Conservation (phyloP, 2,888 invertebrate species). For the Tholera decimalis region DNA sequence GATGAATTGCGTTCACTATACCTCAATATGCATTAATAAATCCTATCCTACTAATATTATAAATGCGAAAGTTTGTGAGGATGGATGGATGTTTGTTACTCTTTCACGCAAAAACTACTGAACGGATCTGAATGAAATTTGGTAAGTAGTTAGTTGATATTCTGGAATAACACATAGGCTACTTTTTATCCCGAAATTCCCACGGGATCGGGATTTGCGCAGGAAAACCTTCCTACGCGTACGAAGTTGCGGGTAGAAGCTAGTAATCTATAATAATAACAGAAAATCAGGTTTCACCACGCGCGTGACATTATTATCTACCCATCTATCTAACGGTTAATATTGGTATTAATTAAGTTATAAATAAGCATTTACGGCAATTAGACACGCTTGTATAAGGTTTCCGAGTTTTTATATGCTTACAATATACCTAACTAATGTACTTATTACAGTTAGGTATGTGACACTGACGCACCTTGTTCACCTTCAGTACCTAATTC, state of each 20-base stretch:
- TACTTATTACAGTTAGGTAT: constrained; percentile 52
- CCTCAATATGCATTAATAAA: constrained; percentile 26
- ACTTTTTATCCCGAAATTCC: too few species aligned
- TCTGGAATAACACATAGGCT: too few species aligned
- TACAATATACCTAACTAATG: constrained; percentile 43
- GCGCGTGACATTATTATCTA: constrained; percentile 52
- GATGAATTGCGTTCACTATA: constrained; percentile 29
- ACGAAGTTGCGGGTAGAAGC: too few species aligned
- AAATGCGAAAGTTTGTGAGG: too few species aligned
- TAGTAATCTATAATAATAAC: constrained; percentile 40
- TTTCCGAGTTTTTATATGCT: constrained; percentile 39
- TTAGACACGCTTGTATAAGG: constrained; percentile 53
- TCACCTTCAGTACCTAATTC: constrained; percentile 25
- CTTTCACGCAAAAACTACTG: too few species aligned
- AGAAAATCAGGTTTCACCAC: constrained; percentile 51
- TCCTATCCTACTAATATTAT: too few species aligned
- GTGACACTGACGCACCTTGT: constrained; percentile 42
- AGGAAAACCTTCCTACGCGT: too few species aligned
- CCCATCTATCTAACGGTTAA: constrained; percentile 51
- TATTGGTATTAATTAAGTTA: constrained; percentile 61
- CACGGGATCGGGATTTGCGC: too few species aligned
- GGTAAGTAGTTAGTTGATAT: too few species aligned
- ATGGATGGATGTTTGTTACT: too few species aligned
- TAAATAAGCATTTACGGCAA: constrained; percentile 59
- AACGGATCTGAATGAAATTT: too few species aligned